Conservation (phyloP, 2,797 vertebrate species). For the Amazona ochrocephala region DNA sequence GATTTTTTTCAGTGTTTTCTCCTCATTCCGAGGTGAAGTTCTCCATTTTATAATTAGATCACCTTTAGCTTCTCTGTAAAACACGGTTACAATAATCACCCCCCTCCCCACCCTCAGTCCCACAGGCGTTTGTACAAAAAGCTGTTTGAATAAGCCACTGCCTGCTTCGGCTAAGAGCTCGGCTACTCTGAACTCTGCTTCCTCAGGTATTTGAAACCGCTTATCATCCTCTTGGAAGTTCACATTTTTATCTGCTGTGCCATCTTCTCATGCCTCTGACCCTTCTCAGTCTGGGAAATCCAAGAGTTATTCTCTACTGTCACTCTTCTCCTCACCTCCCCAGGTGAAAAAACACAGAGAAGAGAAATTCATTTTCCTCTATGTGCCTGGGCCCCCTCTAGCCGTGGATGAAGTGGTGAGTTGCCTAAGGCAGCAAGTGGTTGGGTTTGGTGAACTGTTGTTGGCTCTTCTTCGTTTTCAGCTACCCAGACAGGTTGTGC, state of each 20-base stretch:
- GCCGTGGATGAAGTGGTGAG: background rate
- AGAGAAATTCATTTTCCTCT: background rate
- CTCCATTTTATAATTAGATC: constrained; percentile 34
- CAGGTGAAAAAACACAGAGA: background rate
- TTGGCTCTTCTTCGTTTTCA: background rate
- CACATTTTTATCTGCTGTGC: background rate
- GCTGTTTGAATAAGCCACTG: background rate
- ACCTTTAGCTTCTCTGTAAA: constrained; percentile 32
- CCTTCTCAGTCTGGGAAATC: background rate
- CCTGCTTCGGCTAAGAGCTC: background rate
- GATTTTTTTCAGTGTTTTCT: constrained; percentile 37
- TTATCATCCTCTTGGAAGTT: background rate
- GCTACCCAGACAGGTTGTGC: background rate
- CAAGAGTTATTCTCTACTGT: background rate
- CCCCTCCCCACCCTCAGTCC: background rate
- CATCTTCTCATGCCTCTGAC: background rate
- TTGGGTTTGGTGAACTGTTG: background rate
- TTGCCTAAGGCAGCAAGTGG: background rate
- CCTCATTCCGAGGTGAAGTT: background rate
- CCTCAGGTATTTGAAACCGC: accelerated
- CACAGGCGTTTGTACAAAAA: background rate
- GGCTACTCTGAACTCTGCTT: background rate
- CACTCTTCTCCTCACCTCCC: background rate
- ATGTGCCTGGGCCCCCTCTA: background rate
- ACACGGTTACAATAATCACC: background rate